Percentiles rank a stretch among this genome's conserved stretches.
Evolutionary conservation across 2,888 invertebrate genomes (phyloP).

Genomic region (Spodoptera picta): DNA sequence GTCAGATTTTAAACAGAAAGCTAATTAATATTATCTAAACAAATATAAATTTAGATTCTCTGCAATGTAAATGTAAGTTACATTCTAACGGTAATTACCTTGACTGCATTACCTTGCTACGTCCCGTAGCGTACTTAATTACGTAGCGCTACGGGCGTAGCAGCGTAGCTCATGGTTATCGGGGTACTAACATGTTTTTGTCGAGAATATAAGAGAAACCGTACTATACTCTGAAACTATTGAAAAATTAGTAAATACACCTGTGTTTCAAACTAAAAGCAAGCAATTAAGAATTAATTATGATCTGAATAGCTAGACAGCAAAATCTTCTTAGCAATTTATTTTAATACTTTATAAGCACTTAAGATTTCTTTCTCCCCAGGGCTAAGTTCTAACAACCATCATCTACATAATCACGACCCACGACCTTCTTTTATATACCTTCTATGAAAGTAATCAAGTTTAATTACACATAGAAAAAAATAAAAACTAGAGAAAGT

Average conservation of each 20-base stretch:
- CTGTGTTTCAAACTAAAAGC: slow-evolving; percentile 23
- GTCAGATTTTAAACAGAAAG: no score
- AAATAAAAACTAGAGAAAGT: slow-evolving; percentile 5
- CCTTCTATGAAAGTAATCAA: slow-evolving; percentile 13
- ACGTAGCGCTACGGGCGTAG: slow-evolving; percentile 60
- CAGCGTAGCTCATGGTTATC: slow-evolving; percentile 37
- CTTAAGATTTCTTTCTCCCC: slow-evolving; percentile 29
- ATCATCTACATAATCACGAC: slow-evolving; percentile 41
- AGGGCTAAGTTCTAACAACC: slow-evolving; percentile 20
- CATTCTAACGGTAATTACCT: slow-evolving; percentile 39
- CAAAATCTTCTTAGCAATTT: slow-evolving; percentile 4
- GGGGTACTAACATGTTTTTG: not conserved
- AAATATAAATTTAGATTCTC: slow-evolving; percentile 2
- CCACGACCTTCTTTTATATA: slow-evolving; percentile 15
- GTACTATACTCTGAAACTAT: no score
- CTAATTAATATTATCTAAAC: not conserved
- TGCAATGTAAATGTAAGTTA: slow-evolving; percentile 36
- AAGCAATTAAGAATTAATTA: slow-evolving; percentile 34
- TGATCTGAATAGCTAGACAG: slow-evolving; percentile 22
- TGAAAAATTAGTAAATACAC: slow-evolving; percentile 3
- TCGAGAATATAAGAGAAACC: not conserved
- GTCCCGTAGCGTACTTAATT: slow-evolving; percentile 48
- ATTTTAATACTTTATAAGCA: slow-evolving; percentile 46
- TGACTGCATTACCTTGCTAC: slow-evolving; percentile 42
- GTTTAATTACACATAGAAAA: slow-evolving; percentile 15